phyloP scores from a whole-genome alignment of 2,888 invertebrate species.

The Nebria brevicollis region DNA sequence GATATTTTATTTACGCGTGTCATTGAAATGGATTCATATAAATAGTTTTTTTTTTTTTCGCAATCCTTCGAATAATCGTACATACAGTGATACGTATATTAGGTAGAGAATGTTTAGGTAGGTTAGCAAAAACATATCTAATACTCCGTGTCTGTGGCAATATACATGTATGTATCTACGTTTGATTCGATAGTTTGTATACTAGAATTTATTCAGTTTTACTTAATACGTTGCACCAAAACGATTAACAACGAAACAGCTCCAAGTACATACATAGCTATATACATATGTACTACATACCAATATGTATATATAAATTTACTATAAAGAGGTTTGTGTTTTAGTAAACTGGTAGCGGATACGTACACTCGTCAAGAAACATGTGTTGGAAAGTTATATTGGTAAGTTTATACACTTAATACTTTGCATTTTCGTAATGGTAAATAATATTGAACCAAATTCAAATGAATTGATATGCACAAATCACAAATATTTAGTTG shows the following conservation, averaged over 20 bases:
- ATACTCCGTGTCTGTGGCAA: background rate
- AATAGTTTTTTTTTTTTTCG: constrained; percentile 14
- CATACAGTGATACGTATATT: background rate
- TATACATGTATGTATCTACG: background rate
- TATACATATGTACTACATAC: too few species aligned
- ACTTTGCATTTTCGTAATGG: background rate
- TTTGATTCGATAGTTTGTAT: too few species aligned
- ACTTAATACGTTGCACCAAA: too few species aligned
- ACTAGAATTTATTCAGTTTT: too few species aligned
- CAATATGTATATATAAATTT: background rate
- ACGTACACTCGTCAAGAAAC: constrained; percentile 33
- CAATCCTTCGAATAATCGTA: constrained; percentile 7
- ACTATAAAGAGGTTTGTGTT: background rate
- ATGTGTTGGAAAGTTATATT: constrained; percentile 41
- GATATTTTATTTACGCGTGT: background rate
- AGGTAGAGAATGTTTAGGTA: background rate
- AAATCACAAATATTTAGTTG: too few species aligned
- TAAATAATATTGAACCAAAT: too few species aligned
- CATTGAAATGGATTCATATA: constrained; percentile 8
- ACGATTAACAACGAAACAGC: background rate
- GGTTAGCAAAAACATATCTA: background rate
- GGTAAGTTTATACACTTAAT: constrained; percentile 21
- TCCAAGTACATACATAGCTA: background rate
- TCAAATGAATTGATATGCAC: too few species aligned
- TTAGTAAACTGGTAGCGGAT: constrained; percentile 24